phyloP scores from a whole-genome alignment of 2,888 invertebrate genomes.

The Troglohyphantes excavatus region DNA sequence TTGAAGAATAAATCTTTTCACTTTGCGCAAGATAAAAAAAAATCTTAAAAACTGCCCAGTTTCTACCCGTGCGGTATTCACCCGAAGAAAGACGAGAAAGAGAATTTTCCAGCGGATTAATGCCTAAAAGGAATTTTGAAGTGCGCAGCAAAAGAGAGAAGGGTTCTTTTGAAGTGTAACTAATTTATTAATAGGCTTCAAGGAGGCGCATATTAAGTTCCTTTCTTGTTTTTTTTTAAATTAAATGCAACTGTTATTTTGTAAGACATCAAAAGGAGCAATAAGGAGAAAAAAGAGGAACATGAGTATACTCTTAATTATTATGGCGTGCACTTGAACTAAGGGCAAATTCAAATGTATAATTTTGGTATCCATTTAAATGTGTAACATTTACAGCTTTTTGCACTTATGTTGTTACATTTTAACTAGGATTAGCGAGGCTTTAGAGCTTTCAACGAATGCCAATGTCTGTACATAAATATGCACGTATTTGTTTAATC shows the following conservation, averaged over 20 bases:
- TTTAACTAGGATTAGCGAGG: no score
- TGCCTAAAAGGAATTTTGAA: slow-evolving; percentile 2
- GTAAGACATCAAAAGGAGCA: neutral
- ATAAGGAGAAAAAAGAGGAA: neutral
- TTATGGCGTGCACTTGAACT: no score
- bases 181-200: slow-evolving; percentile 4
- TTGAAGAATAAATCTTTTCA: slow-evolving; percentile 1
- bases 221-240: neutral
- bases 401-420: no score
- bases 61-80: neutral
- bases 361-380: no score
- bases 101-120: neutral
- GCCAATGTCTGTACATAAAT: no score
- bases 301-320: neutral
- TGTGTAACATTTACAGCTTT: no score
- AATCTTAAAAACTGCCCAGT: neutral
- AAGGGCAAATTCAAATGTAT: no score
- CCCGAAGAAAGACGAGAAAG: neutral
- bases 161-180: neutral
- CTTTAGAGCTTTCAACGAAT: no score
- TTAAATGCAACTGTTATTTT: slow-evolving; percentile 2
- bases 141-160: neutral
- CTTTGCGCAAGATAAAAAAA: neutral
- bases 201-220: neutral
- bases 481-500: no score